Base-by-base conservation (phyloP, 2,113 vertebrate species). In the Microtus richardsoni region DNA sequence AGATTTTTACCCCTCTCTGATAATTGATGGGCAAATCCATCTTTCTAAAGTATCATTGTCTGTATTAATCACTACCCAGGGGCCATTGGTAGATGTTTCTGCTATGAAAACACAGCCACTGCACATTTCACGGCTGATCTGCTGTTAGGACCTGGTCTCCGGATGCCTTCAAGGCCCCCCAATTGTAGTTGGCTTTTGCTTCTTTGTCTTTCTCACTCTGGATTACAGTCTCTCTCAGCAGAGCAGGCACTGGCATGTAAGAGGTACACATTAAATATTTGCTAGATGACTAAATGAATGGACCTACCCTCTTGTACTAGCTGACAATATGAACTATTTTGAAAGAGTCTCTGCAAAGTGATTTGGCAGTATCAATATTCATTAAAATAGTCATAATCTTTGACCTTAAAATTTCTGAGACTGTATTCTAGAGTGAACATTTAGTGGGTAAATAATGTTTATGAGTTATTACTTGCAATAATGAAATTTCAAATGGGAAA, bases 301-400 rank as follows among this genome's bases (percentile, higher is more conserved):
- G 89, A 66, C 41, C 22, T 79, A 9, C 5, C 73, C 82, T 73
- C 64, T 54, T 0, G 14, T 4, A 41, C 8, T 58, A n/a, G 36
- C 36, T 93, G 73, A 26, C 11, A 33, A 92, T 97, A 86, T 70
- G 60, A 97, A 91, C 88, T 88, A 91, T 36, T 49, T 94, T 84
- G 24, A 94, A 97, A 97, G 58, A 58, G 87, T 33, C 89, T 75
- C 58, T 66, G n/a, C 17, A 88, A 84, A 89, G 86, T 94, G 88
- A 97, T 96, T 91, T 93, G 33, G 52, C 87, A 95, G 82, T 94
- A 91, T 94, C 82, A 97, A 91, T 78, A 91, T 88, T 97, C 66
- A 94, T 95, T 95, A 89, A 95, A 95, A 91, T 89, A 95, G 70
- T 96, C 54, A 95, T 89, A 86, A 97, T 84, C 83, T 93, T 97